phyloP scores from a whole-genome alignment of 2,113 vertebrate species.

The Malaclemys terrapin region DNA sequence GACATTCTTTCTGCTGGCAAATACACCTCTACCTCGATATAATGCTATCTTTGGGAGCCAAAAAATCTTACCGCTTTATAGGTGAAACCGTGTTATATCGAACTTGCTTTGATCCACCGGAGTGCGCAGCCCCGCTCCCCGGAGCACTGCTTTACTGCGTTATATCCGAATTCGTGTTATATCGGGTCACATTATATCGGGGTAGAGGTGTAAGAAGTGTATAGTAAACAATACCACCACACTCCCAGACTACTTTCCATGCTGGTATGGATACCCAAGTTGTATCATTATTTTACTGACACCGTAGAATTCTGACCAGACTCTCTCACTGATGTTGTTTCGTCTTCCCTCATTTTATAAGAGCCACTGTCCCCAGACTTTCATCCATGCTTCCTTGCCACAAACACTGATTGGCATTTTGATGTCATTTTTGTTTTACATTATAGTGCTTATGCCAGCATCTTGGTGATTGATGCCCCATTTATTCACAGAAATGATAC shows the following conservation, averaged over 20 bases:
- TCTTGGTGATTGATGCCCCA: background rate
- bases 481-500: background rate
- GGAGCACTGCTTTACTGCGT: too few species aligned
- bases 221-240: background rate
- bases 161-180: too few species aligned
- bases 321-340: constrained; percentile 5
- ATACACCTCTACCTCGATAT: too few species aligned
- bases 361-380: background rate
- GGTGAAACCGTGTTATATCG: too few species aligned
- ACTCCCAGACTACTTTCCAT: background rate
- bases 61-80: too few species aligned
- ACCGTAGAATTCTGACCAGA: background rate
- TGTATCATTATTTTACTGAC: constrained; percentile 10
- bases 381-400: background rate
- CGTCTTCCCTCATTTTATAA: background rate
- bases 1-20: background rate
- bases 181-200: too few species aligned
- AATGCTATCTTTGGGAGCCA: too few species aligned
- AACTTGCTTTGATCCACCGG: too few species aligned
- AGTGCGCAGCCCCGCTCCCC: too few species aligned
- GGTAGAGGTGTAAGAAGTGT: background rate
- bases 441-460: background rate
- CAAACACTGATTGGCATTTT: background rate
- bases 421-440: background rate
- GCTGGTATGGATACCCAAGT: fast-evolving